Evolutionary conservation across 64 coral and sea anemone genomes (phyloP).

Genomic region (Acropora tenuis): DNA sequence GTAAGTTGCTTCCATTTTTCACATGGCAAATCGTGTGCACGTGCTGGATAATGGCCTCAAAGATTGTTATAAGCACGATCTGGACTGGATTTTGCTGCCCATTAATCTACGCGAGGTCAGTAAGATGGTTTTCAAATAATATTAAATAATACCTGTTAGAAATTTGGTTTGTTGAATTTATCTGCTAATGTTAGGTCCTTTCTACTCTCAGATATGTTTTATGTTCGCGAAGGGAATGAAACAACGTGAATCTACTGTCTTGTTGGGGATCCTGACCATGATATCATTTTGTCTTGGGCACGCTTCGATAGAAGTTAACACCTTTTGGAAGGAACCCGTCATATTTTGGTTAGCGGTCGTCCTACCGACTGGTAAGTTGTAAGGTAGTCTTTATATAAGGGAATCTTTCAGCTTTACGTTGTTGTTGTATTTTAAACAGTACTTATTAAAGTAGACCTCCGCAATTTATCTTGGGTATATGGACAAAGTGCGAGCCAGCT

Average conservation of each 20-base stretch:
- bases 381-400: background rate
- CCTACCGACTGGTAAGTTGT: conserved; percentile 10
- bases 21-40: background rate
- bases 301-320: background rate
- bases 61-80: background rate
- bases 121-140: background rate
- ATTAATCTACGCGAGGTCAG: background rate
- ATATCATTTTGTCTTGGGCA: conserved; percentile 27
- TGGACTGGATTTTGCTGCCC: background rate
- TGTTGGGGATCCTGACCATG: background rate
- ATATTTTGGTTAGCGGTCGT: conserved; percentile 18
- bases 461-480: background rate
- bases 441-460: background rate
- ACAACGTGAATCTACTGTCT: background rate
- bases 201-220: conserved; percentile 10
- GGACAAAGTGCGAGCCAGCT: background rate
- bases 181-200: background rate
- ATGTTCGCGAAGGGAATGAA: background rate
- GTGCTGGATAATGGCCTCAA: background rate
- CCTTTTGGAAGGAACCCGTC: conserved; percentile 9
- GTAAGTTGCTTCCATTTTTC: background rate
- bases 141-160: background rate
- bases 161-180: background rate
- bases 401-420: background rate
- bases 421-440: background rate